Evolutionary conservation across 1,140 invertebrate species (phyloP).

Genomic region (Atta cephalotes): DNA sequence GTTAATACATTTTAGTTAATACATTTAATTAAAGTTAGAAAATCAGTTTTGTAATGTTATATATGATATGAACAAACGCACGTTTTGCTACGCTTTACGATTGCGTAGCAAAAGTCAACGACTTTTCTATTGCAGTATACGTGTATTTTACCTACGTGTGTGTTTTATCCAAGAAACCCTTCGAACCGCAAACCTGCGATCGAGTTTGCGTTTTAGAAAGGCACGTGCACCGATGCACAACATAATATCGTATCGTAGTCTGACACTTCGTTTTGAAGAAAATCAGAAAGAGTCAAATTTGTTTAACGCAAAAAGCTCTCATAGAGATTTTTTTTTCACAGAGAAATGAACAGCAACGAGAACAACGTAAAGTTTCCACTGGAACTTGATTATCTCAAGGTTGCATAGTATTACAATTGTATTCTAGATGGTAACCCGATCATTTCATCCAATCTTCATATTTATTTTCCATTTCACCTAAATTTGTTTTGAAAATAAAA

Average conservation of each 20-base stretch:
- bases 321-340: slow-evolving; percentile 60
- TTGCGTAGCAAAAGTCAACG: slow-evolving; percentile 23
- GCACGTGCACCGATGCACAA: slow-evolving; percentile 21
- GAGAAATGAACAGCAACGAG: not conserved
- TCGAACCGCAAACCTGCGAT: slow-evolving; percentile 1
- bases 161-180: slow-evolving; percentile 15
- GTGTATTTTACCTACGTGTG: not conserved
- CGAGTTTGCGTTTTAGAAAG: slow-evolving; percentile 59
- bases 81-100: slow-evolving; percentile 23
- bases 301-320: slow-evolving; percentile 43
- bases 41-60: not conserved
- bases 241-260: slow-evolving; percentile 55
- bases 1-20: not conserved
- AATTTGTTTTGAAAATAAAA: slow-evolving; percentile 2
- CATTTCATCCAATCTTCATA: not conserved
- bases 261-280: slow-evolving; percentile 51
- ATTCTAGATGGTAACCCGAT: not conserved
- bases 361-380: not conserved
- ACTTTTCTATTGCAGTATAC: slow-evolving; percentile 23
- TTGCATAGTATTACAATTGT: not conserved
- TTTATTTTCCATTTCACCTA: not conserved
- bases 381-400: not conserved
- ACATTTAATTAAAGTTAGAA: not conserved
- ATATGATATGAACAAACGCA: not conserved
- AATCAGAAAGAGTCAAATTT: slow-evolving; percentile 65